phyloP scores from a whole-genome alignment of 2,797 vertebrate genomes.

The Limnodromus scolopaceus region DNA sequence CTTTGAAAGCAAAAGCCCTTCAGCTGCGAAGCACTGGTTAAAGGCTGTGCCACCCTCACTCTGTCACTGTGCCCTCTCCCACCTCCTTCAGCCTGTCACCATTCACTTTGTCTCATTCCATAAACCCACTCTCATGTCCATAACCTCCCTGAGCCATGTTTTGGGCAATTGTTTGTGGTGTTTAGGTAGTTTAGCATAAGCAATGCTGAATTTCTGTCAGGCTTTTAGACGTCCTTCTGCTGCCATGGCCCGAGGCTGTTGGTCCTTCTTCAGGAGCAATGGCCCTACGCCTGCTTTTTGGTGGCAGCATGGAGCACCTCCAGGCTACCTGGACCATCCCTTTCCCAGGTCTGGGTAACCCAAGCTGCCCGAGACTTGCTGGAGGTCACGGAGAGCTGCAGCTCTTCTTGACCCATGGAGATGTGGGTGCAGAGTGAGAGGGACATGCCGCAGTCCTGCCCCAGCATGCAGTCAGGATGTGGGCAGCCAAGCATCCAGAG shows the following conservation, averaged over 20 bases:
- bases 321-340: not conserved
- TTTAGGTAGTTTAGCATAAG: not conserved
- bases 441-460: not conserved
- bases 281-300: not conserved
- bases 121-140: not conserved
- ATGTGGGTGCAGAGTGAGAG: rapidly evolving
- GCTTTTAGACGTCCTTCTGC: not conserved
- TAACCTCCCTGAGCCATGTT: not conserved
- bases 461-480: not conserved
- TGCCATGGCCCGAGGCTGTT: not conserved
- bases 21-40: not conserved
- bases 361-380: rapidly evolving
- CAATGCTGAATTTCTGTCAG: not conserved
- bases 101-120: not conserved
- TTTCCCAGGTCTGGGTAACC: not conserved
- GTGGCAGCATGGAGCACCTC: not conserved
- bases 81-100: not conserved
- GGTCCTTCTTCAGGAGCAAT: not conserved
- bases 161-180: not conserved
- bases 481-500: not conserved
- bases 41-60: not conserved
- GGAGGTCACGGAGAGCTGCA: not conserved
- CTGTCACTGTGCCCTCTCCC: not conserved
- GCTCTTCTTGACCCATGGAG: not conserved
- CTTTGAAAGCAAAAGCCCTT: not conserved